Base-by-base conservation (phyloP, 2,888 invertebrate species). In the Polietes domitor region DNA sequence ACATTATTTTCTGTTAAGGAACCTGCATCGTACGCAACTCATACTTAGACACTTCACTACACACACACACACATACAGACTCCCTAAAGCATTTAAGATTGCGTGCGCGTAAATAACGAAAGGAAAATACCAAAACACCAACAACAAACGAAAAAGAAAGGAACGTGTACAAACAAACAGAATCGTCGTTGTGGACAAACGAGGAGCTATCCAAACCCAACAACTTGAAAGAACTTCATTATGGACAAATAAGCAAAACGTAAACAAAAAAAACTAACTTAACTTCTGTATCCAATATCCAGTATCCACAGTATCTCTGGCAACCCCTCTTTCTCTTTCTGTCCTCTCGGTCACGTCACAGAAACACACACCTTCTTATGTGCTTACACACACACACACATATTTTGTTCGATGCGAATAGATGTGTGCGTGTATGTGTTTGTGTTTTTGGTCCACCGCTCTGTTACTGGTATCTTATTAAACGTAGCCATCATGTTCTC, bases 161-260 rank as follows among this genome's bases (percentile, higher is more conserved):
- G 32, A 32, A 32, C 32, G 32, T 28, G 37, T 24, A 53, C 32
- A 53, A 68, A 65, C 47, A 47, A 28, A 17, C 63, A 32, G 32
- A 32, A n/a, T 2, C 28, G 32, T 15, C n/a, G 21, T 21, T 53
- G 21, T 53, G 53, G 21, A n/a, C 63, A 15, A 32, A 63, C n/a
- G 10, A n/a, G n/a, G n/a, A 32, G 17, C 15, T 32, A 65, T 28
- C 7, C 65, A 65, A 65, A 65, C n/a, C n/a, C n/a, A n/a, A n/a
- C n/a, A n/a, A n/a, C 37, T 37, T 17, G 41, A 37, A 79, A 80
- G 79, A 82, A 82, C 82, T 82, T 82, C 72, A 82, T 82, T 78
- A 82, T 65, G 78, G 72, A 55, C 65, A 72, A 78, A 72, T 32
- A 86, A 88, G 87, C 86, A 76, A 86, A 86, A 85, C 77, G 85